Base-by-base conservation (phyloP, 2,113 vertebrate species). In the Empidonax traillii region DNA sequence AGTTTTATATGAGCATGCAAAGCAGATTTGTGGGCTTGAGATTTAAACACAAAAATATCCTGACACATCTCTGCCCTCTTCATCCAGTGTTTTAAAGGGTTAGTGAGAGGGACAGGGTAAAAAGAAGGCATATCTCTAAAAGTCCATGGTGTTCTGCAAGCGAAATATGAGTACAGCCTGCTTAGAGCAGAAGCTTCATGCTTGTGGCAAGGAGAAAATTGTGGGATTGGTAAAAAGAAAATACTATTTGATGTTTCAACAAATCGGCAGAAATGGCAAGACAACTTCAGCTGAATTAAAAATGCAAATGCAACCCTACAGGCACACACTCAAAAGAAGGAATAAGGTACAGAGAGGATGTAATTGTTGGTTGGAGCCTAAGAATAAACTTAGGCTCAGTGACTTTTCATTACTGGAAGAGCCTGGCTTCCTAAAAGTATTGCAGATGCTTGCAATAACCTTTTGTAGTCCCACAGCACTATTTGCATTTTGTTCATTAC, bases 391-490 rank as follows among this genome's bases (percentile, higher is more conserved):
- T 15, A 22, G n/a, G 8, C 63, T 55, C 56, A 6, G 7, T 59
- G 73, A 39, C 28, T 90, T 83, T 46, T 82, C 22, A 16, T 56
- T 84, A 55, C 22, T 44, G 4, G 20, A 17, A 68, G n/a, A 90
- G 15, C 43, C 37, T 86, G 68, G 53, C 58, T 86, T 80, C 89
- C 76, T 47, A 5, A 16, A 91, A 85, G 20, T 14, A 10, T 51
- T 76, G 59, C 43, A 73, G 78, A 65, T 51, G 16, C 63, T 76
- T 30, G 31, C 62, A 25, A 23, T 31, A 85, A 66, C 28, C 63
- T 73, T 87, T 73, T 59, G 78, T 62, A 93, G 76, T 72, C 85
- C 86, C 59, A 43, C 61, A 76, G 71, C n/a, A 27, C 78, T 76
- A 8, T 46, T 93, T 79, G 52, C 31, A 62, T 76, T 92, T 69